These are phyloP conservation scores for Cepaea nemoralis DNA, from an alignment of 1,140 invertebrate genomes.

Conservation along the genomic window DNA sequence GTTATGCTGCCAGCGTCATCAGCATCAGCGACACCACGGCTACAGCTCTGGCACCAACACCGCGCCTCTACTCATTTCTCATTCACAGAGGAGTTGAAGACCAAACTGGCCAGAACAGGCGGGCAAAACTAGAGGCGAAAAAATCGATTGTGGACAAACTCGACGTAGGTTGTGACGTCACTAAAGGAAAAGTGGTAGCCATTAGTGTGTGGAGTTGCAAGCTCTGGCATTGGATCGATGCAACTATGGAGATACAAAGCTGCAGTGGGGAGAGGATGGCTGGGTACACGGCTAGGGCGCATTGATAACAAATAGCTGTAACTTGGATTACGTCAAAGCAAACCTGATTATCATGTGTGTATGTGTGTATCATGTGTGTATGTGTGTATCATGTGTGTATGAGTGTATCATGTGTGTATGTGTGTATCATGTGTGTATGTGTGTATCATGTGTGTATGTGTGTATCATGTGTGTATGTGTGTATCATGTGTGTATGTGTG, in stretches of 20 bases:
- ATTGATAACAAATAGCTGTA: too few species aligned
- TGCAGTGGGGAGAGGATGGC: too few species aligned
- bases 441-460: too few species aligned
- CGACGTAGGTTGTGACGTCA: constrained; percentile 2
- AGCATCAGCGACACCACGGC: background rate
- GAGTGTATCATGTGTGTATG: too few species aligned
- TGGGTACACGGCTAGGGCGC: too few species aligned
- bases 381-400: too few species aligned
- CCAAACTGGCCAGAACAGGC: background rate
- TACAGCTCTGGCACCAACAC: constrained; percentile 18
- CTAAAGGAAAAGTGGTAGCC: background rate
- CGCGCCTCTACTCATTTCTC: background rate
- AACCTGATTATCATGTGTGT: too few species aligned
- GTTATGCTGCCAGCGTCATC: background rate
- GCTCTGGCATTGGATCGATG: background rate
- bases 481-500: too few species aligned
- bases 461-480: too few species aligned
- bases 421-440: too few species aligned
- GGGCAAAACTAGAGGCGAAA: background rate
- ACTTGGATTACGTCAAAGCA: too few species aligned
- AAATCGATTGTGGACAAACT: constrained; percentile 21
- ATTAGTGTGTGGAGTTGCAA: background rate
- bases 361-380: too few species aligned
- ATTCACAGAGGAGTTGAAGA: background rate
- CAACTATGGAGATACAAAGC: background rate